phyloP scores from a whole-genome alignment of 2,113 vertebrate genomes.

The Pituophis catenifer region DNA sequence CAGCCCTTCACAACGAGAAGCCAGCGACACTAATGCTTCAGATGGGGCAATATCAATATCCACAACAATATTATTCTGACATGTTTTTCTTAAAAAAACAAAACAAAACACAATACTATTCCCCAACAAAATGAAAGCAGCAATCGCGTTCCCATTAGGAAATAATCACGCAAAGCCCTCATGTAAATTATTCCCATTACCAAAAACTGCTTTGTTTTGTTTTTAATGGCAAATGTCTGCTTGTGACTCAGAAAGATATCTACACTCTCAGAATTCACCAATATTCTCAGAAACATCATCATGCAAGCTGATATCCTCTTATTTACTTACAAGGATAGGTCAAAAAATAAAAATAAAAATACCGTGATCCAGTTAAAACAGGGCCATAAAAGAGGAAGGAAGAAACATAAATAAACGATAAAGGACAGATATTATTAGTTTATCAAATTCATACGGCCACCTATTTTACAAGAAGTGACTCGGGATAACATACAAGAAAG shows the following conservation, averaged over 20 bases:
- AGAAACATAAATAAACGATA: neutral
- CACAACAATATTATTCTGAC: neutral
- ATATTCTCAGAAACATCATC: neutral
- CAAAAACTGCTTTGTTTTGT: neutral
- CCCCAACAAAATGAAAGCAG: neutral
- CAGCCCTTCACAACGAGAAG: neutral
- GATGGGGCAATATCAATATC: neutral
- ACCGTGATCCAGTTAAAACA: neutral
- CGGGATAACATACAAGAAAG: neutral
- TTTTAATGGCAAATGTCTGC: neutral
- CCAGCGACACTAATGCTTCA: neutral
- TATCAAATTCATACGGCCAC: neutral
- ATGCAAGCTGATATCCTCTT: neutral
- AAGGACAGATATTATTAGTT: neutral
- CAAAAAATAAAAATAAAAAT: neutral
- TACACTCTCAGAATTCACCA: neutral
- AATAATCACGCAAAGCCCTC: neutral
- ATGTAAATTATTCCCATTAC: neutral
- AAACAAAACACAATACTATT: neutral
- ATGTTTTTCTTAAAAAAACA: neutral
- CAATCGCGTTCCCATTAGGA: neutral
- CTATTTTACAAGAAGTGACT: neutral
- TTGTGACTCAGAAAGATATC: neutral
- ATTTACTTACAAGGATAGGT: neutral
- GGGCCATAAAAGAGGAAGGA: neutral